Conservation (phyloP, 2,888 invertebrate species). For the Aplocera efformata region DNA sequence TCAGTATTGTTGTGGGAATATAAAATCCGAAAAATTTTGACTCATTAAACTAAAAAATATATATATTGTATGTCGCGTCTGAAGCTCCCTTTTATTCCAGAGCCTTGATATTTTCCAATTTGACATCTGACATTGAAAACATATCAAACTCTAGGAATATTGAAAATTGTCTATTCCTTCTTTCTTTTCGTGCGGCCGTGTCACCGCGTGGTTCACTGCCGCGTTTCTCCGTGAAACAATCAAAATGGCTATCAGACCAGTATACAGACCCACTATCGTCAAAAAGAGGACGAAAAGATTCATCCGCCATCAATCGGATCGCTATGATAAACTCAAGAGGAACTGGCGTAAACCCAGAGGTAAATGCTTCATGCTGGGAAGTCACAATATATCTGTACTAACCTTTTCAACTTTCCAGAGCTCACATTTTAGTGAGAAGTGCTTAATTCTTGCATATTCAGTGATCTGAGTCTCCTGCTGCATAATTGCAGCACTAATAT, state of each 20-base stretch:
- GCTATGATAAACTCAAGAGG: conserved; percentile 96
- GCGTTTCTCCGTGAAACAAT: conserved; percentile 63
- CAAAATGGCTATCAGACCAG: conserved; percentile 94
- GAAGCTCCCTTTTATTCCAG: conserved; percentile 20
- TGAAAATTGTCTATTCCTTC: conserved; percentile 64
- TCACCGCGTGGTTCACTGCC: conserved; percentile 78
- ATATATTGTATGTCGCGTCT: no score
- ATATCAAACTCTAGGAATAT: conserved; percentile 57
- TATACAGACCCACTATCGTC: conserved; percentile 93
- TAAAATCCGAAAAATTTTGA: no score
- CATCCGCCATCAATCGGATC: conserved; percentile 98
- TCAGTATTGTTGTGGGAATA: no score
- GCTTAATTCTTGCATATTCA: background rate
- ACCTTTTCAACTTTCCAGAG: background rate
- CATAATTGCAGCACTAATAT: background rate
- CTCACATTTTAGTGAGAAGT: background rate
- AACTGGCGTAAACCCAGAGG: conserved; percentile 99
- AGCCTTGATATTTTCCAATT: conserved; percentile 23
- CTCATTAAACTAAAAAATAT: no score
- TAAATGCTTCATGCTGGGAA: conserved; percentile 34
- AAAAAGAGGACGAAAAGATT: conserved; percentile 99
- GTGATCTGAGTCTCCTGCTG: no score
- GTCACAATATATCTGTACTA: background rate
- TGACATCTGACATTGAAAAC: conserved; percentile 42
- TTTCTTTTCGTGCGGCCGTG: conserved; percentile 78